These are phyloP conservation scores for Corticium candelabrum DNA, from an alignment of 37 sponge, comb jelly and placozoan species.

Conservation along the genomic window DNA sequence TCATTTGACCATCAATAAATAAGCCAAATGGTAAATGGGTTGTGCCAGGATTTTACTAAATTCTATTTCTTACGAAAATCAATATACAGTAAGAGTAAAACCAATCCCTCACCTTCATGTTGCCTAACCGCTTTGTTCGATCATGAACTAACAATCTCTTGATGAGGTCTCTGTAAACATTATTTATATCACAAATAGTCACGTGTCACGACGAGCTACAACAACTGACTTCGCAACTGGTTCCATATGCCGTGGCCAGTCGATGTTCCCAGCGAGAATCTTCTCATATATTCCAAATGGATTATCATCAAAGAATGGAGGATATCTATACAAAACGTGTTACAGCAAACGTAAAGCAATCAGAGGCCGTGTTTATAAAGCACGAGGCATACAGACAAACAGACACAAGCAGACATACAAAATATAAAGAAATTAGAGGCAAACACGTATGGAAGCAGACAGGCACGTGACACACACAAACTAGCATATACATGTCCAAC, in stretches of 20 bases:
- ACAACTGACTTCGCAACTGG: slow-evolving; percentile 35
- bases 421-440: too few species aligned
- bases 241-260: slow-evolving; percentile 68
- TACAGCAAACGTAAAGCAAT: not conserved
- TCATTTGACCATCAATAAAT: not conserved
- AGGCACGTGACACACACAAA: not conserved
- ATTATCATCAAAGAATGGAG: slow-evolving; percentile 93
- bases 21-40: too few species aligned
- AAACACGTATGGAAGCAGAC: not conserved
- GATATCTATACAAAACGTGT: slow-evolving; percentile 43
- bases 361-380: too few species aligned
- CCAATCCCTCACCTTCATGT: slow-evolving; percentile 46
- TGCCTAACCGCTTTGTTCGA: slow-evolving; percentile 68
- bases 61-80: too few species aligned
- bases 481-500: too few species aligned
- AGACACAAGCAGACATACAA: not conserved
- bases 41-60: too few species aligned
- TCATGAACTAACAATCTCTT: slow-evolving; percentile 65
- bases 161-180: slow-evolving; percentile 51
- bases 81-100: too few species aligned
- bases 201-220: too few species aligned
- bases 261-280: slow-evolving; percentile 67
- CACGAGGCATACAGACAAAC: not conserved
- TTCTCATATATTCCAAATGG: slow-evolving; percentile 90
- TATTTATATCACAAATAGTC: not conserved